These are phyloP conservation scores for Cuniculus paca DNA, from an alignment of 2,797 vertebrate genomes.

Conservation along the genomic window DNA sequence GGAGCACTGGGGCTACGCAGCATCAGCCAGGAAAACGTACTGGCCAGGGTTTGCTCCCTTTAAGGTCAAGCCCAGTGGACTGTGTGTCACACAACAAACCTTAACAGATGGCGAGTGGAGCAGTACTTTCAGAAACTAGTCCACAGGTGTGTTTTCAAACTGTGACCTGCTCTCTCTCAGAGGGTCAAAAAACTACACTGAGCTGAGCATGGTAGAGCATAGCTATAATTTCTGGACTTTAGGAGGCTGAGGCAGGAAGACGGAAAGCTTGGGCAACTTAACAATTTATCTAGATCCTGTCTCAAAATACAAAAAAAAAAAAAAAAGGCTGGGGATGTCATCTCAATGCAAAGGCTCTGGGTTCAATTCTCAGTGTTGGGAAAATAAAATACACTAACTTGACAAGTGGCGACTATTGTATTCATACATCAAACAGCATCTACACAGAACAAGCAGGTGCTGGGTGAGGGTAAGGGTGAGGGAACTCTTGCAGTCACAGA, in stretches of 20 bases:
- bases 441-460: background rate
- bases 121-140: background rate
- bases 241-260: background rate
- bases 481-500: background rate
- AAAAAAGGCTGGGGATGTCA: background rate
- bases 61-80: background rate
- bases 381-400: background rate
- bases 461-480: fast-evolving
- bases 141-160: background rate
- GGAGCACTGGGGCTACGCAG: no score
- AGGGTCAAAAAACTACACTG: background rate
- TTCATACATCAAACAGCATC: background rate
- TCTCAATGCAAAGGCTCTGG: background rate
- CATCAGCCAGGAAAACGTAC: fast-evolving
- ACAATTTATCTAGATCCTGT: background rate
- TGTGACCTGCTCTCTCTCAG: background rate
- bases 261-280: background rate
- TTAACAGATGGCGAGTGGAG: fast-evolving
- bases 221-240: background rate
- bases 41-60: background rate
- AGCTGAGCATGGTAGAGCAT: background rate
- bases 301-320: background rate
- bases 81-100: fast-evolving
- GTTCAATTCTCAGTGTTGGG: background rate
- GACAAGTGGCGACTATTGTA: background rate